phyloP scores from a whole-genome alignment of 2,888 invertebrate genomes.

The Dendrolimus pini region DNA sequence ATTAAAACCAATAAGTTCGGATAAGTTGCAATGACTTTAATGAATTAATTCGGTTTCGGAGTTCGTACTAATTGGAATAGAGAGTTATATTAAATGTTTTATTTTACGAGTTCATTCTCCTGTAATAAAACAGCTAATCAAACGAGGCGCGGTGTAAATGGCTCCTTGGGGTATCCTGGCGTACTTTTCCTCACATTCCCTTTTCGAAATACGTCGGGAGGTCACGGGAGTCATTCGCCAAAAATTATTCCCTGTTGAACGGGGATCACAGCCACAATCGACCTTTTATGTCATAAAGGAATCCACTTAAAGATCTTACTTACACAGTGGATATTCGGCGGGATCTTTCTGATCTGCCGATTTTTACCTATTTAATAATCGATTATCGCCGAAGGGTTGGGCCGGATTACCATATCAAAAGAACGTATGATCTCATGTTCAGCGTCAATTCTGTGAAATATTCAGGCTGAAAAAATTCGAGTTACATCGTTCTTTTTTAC shows the following conservation, averaged over 20 bases:
- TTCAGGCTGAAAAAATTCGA: conserved; percentile 25
- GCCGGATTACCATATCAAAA: conserved; percentile 70
- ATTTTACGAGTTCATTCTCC: conserved; percentile 3
- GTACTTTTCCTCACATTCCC: conserved; percentile 3
- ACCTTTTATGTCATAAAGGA: conserved; percentile 46
- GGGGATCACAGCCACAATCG: conserved; percentile 28
- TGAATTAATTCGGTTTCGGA: no score
- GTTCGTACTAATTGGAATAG: no score
- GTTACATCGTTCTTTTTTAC: conserved; percentile 4
- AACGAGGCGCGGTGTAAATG: conserved; percentile 5
- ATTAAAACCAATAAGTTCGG: no score
- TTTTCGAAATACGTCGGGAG: conserved; percentile 7
- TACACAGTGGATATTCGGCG: conserved; percentile 33
- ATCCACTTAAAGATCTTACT: conserved; percentile 44
- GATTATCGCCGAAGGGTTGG: conserved; percentile 57
- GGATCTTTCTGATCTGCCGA: conserved; percentile 45
- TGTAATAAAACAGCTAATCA: conserved; percentile 4
- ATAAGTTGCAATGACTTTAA: no score
- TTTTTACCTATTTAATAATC: conserved; percentile 69
- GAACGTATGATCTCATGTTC: conserved; percentile 60
- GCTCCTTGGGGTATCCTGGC: conserved; percentile 8
- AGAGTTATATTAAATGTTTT: not conserved
- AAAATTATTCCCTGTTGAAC: conserved; percentile 23
- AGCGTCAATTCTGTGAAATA: conserved; percentile 61
- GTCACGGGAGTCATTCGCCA: conserved; percentile 16